These are phyloP conservation scores for Lasioglossum baleicum DNA, from an alignment of 1,140 invertebrate species.

Conservation along the genomic window DNA sequence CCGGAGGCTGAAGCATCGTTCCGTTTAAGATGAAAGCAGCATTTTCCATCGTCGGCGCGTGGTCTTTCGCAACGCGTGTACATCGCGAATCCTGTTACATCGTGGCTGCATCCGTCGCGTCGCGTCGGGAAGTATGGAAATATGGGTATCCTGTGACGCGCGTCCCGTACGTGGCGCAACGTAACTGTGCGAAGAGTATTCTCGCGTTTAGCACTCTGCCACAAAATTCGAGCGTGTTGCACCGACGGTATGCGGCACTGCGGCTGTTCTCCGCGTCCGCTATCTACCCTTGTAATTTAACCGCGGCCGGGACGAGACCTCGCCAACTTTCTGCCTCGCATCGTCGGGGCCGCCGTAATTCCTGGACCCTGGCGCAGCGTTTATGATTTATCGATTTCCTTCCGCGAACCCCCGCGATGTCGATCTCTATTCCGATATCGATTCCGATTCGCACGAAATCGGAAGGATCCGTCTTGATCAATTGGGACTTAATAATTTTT, in stretches of 20 bases:
- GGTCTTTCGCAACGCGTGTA: background rate
- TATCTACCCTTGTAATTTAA: conserved; percentile 39
- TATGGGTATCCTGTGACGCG: background rate
- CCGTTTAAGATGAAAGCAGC: too few relatives aligned
- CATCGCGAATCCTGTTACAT: conserved; percentile 28
- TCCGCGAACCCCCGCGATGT: too few relatives aligned
- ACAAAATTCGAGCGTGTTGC: conserved; percentile 10
- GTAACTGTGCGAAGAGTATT: background rate
- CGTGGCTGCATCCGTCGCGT: conserved; percentile 20
- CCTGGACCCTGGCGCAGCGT: too few relatives aligned
- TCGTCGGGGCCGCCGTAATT: too few relatives aligned
- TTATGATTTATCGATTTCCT: too few relatives aligned
- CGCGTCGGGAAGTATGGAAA: background rate
- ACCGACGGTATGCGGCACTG: conserved; percentile 23
- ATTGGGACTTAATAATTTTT: too few relatives aligned
- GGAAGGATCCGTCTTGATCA: too few relatives aligned
- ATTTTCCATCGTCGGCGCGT: background rate
- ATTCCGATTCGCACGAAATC: too few relatives aligned
- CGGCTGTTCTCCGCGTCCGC: conserved; percentile 22
- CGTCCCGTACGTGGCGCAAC: background rate
- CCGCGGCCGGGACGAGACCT: background rate
- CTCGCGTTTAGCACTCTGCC: background rate
- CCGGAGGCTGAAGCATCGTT: background rate
- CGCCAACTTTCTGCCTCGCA: conserved; percentile 7
- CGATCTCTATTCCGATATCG: too few relatives aligned